Evolutionary conservation across 2,888 invertebrate species (phyloP).

Genomic region (Serrognathus titanus): DNA sequence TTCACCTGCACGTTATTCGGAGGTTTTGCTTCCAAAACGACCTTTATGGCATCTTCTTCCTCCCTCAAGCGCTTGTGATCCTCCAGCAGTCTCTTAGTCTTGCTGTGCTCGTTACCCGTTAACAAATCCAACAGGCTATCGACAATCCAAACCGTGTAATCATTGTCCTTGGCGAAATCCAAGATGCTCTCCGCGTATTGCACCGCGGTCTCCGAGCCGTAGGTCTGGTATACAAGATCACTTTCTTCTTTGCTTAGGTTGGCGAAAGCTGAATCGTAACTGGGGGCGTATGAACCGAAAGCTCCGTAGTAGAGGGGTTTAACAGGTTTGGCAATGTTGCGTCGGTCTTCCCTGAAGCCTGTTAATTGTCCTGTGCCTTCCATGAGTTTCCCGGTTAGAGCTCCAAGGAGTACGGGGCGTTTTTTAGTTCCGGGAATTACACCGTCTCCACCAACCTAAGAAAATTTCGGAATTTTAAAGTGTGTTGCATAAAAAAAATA

Average conservation of each 20-base stretch:
- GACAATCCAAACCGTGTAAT: constrained; percentile 71
- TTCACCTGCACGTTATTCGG: constrained; percentile 60
- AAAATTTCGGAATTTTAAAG: background rate
- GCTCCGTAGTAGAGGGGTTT: constrained; percentile 92
- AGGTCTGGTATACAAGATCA: constrained; percentile 85
- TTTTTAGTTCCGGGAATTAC: constrained; percentile 69
- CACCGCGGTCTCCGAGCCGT: constrained; percentile 85
- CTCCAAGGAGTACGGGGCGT: constrained; percentile 76
- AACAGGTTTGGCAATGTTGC: constrained; percentile 84
- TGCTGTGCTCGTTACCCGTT: constrained; percentile 79
- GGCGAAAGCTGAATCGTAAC: constrained; percentile 94
- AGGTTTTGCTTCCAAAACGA: constrained; percentile 52
- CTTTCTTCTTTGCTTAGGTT: constrained; percentile 90
- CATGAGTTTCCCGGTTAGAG: constrained; percentile 77
- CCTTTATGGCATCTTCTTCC: constrained; percentile 62
- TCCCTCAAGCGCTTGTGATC: constrained; percentile 63
- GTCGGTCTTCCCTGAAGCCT: constrained; percentile 80
- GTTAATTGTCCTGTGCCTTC: constrained; percentile 53
- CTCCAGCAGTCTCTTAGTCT: constrained; percentile 65
- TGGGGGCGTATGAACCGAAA: constrained; percentile 95
- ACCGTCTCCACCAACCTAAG: constrained; percentile 17
- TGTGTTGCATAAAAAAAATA: no score
- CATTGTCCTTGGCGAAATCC: constrained; percentile 75
- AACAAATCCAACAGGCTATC: constrained; percentile 78
- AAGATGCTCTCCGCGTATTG: constrained; percentile 82